Evolutionary conservation across 2,797 vertebrate genomes (phyloP).

Genomic region (Ammospiza maritima): DNA sequence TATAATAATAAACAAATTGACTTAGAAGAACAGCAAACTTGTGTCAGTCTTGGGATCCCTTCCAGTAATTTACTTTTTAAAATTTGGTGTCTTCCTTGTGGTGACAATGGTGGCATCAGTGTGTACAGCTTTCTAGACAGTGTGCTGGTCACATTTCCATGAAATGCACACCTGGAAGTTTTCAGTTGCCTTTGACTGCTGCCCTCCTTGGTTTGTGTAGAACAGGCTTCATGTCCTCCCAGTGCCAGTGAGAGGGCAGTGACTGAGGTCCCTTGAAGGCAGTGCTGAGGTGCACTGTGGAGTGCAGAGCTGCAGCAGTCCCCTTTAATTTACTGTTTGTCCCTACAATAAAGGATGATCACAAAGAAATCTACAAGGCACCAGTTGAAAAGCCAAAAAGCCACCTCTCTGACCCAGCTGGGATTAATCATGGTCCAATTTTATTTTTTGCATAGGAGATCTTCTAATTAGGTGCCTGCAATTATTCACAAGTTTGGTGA

Average conservation of each 20-base stretch:
- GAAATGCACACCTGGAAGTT: not conserved
- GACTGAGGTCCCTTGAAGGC: not conserved
- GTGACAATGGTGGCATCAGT: not conserved
- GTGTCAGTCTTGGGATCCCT: rapidly evolving
- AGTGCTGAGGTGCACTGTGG: not conserved
- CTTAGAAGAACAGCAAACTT: not conserved
- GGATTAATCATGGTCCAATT: not conserved
- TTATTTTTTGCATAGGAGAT: slow-evolving; percentile 3
- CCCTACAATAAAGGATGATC: not conserved
- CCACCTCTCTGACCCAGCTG: not conserved
- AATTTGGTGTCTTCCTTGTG: not conserved
- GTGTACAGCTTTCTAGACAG: not conserved
- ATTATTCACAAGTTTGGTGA: not conserved
- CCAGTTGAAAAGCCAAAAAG: not conserved
- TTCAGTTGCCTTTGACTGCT: not conserved
- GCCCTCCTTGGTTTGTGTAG: not conserved
- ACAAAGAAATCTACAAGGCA: not conserved
- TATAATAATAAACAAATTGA: not conserved
- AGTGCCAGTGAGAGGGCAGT: not conserved
- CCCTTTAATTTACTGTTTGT: slow-evolving; percentile 5
- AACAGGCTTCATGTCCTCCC: not conserved
- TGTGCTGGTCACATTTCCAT: not conserved
- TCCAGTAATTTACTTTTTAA: not conserved
- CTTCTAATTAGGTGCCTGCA: not conserved
- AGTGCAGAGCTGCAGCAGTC: not conserved